These are phyloP conservation scores for Crotalus tigris DNA, from an alignment of 2,113 vertebrate species.

Conservation along the genomic window DNA sequence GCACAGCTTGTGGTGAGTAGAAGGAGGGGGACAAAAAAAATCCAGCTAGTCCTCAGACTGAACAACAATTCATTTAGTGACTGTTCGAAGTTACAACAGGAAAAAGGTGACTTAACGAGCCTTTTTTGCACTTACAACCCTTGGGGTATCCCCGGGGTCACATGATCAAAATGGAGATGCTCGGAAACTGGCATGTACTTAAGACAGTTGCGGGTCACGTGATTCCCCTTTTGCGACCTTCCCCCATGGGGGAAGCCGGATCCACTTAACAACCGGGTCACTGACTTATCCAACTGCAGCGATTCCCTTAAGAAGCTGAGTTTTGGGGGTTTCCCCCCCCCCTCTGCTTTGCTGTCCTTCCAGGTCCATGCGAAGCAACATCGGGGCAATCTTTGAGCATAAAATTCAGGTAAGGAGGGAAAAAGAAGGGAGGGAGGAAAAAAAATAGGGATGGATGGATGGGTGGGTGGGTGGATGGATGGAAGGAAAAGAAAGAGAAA, in stretches of 20 bases:
- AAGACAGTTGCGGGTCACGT: background rate
- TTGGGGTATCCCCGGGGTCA: background rate
- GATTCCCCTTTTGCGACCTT: background rate
- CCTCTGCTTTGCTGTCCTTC: background rate
- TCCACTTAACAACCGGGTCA: background rate
- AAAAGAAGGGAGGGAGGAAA: background rate
- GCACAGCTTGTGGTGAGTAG: background rate
- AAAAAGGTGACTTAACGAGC: background rate
- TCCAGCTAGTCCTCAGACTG: background rate
- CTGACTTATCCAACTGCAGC: no score
- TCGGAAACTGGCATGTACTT: background rate
- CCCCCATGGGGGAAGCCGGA: background rate
- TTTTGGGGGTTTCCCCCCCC: background rate
- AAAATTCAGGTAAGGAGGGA: background rate
- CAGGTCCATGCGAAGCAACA: background rate
- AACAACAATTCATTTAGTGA: background rate
- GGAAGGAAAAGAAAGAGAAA: background rate
- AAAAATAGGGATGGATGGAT: no score
- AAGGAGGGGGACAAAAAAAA: background rate
- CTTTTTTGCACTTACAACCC: rapidly evolving
- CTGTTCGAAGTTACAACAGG: background rate
- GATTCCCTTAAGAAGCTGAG: background rate
- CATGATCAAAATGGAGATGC: background rate
- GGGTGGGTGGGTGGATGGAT: no score
- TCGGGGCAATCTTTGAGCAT: rapidly evolving